Conservation (phyloP, 2,113 vertebrate genomes). For the Austrofundulus limnaeus region DNA sequence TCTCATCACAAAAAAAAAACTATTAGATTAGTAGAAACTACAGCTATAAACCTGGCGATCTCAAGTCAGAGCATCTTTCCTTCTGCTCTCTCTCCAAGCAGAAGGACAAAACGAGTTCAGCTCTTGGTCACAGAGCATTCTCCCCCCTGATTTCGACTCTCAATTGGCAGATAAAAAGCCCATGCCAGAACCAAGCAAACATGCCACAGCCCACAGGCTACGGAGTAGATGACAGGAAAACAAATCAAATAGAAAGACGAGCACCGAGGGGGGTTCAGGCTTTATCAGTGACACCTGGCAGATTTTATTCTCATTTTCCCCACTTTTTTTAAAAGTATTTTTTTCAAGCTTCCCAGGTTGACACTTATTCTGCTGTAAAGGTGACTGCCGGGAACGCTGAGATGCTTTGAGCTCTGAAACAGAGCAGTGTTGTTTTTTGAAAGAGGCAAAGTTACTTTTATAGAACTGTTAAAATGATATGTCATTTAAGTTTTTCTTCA, state of each 20-base stretch:
- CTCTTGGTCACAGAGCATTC: slow-evolving; percentile 42
- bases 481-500: slow-evolving; percentile 35
- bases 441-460: slow-evolving; percentile 36
- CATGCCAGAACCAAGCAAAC: slow-evolving; percentile 49
- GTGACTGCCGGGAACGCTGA: slow-evolving; percentile 34
- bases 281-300: slow-evolving; percentile 55
- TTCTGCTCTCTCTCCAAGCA: background rate
- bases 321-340: background rate
- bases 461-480: slow-evolving; percentile 24
- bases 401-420: slow-evolving; percentile 24
- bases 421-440: slow-evolving; percentile 18
- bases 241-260: slow-evolving; percentile 67
- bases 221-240: slow-evolving; percentile 60
- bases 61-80: slow-evolving; percentile 4
- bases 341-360: slow-evolving; percentile 32
- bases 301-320: slow-evolving; percentile 40
- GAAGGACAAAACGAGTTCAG: slow-evolving; percentile 30
- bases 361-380: slow-evolving; percentile 60
- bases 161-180: slow-evolving; percentile 53
- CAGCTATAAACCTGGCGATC: background rate
- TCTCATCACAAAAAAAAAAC: background rate
- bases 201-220: slow-evolving; percentile 48
- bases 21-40: background rate
- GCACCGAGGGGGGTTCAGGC: slow-evolving; percentile 50
- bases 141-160: slow-evolving; percentile 38